phyloP scores from a whole-genome alignment of 2,888 invertebrate genomes.

The Stenurella melanura region DNA sequence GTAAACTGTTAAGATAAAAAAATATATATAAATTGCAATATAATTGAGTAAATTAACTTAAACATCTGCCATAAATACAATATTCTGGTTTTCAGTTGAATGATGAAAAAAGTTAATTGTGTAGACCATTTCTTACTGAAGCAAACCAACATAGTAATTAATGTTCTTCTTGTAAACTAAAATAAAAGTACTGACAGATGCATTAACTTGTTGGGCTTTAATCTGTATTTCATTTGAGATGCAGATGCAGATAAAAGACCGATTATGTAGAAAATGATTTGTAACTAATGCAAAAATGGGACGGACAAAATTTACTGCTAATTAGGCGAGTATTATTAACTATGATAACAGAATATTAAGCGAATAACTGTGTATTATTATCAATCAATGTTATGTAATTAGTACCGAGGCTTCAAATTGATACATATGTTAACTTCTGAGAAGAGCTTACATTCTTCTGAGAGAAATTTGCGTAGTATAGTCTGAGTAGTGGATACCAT shows the following conservation, averaged over 20 bases:
- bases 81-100: constrained; percentile 29
- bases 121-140: constrained; percentile 27
- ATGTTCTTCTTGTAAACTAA: constrained; percentile 64
- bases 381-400: background rate
- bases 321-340: constrained; percentile 43
- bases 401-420: background rate
- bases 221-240: constrained; percentile 67
- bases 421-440: too few relatives aligned
- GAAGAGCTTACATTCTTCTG: too few relatives aligned
- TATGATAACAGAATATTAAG: constrained; percentile 25
- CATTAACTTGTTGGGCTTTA: constrained; percentile 67
- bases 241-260: constrained; percentile 64
- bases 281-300: constrained; percentile 52
- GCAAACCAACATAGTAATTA: constrained; percentile 61
- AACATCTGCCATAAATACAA: constrained; percentile 32
- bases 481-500: too few relatives aligned
- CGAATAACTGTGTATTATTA: constrained; percentile 1
- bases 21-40: constrained; percentile 5
- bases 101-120: constrained; percentile 35
- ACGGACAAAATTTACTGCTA: constrained; percentile 56
- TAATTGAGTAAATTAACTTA: constrained; percentile 27
- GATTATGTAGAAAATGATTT: constrained; percentile 65
- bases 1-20: constrained; percentile 4
- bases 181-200: constrained; percentile 68
- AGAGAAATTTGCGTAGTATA: too few relatives aligned